Conservation (phyloP, 2,797 vertebrate genomes). For the Catostomus latipinnis region DNA sequence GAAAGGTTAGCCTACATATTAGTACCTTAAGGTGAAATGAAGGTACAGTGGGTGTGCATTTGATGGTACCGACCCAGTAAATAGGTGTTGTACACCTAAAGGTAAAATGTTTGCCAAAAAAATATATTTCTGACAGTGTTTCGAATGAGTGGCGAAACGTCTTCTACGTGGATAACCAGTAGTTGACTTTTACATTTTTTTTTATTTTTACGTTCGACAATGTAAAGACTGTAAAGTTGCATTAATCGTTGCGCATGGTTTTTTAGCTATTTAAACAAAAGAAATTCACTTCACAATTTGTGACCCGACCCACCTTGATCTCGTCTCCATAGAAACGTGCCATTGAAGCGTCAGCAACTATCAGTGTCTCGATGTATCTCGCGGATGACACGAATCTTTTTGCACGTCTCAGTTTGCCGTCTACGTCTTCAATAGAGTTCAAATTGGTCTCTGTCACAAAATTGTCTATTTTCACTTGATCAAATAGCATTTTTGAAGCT, state of each 20-base stretch:
- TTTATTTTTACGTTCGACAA: too few species aligned
- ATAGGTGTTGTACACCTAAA: too few species aligned
- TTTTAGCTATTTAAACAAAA: neutral
- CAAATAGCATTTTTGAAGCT: slow-evolving; percentile 55
- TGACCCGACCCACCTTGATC: slow-evolving; percentile 80
- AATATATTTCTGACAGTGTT: too few species aligned
- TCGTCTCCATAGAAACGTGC: slow-evolving; percentile 89
- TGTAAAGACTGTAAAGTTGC: too few species aligned
- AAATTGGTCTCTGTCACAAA: slow-evolving; percentile 44
- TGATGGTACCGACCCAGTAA: too few species aligned
- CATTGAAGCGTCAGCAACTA: slow-evolving; percentile 92
- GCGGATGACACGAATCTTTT: slow-evolving; percentile 88
- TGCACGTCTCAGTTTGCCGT: slow-evolving; percentile 68
- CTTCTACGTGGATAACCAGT: too few species aligned
- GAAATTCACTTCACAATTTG: neutral
- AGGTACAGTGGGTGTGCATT: too few species aligned
- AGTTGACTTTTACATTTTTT: too few species aligned
- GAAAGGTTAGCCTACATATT: too few species aligned
- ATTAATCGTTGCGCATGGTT: neutral
- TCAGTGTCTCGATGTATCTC: slow-evolving; percentile 92
- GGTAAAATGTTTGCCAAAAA: too few species aligned
- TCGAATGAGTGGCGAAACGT: too few species aligned
- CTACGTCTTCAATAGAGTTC: slow-evolving; percentile 60
- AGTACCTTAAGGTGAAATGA: too few species aligned
- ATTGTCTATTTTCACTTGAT: slow-evolving; percentile 54